Evolutionary conservation across 2,888 invertebrate genomes (phyloP), one percentile per base, ranked within the genome.

Genomic region (Hetaerina titia): DNA sequence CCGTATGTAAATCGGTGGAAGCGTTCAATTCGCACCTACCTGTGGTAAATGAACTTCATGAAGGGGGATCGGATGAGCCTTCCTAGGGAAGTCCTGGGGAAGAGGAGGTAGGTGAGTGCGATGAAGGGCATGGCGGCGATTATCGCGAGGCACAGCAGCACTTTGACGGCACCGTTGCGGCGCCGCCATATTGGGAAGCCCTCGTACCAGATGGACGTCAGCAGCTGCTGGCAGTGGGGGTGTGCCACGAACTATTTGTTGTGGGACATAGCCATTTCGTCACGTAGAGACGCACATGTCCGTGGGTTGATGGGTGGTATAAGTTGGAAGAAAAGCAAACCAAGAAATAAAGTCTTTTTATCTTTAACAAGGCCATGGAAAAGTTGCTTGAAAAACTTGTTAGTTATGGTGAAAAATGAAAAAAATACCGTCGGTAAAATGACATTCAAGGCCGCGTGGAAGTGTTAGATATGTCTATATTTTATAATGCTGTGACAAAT

Each of bases 21-120:
- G 45, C 31, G 0, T 90, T 11, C 25, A 57, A 11, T 9, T 9
- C 19, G 17, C 13, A 57, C 95, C 95, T 87, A 96, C 95, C 96
- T 96, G 96, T 97, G 97, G 96, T 97, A 97, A 95, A 97, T 96
- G 96, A 97, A 97, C 96, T 97, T 97, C 97, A 97, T 97, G 96
- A 97, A 97, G 0, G 97, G 97, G 81, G 97, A 97, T 15, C 97
- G 96, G 8, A 97, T 96, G 74, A 97, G 96, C 95, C 97, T 96
- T 8, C 97, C 97, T 57, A 97, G 96, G 95, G 96, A 96, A 94
- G 97, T 97, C 90, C 97, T 96, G 6, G 97, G 97, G 95, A 97
- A 96, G 92, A 97, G 96, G 94, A 97, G 96, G 95, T 97, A 97
- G 96, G 97, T 97, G 15, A 97, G 96, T 0, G 97, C 96, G 96